These are phyloP conservation scores for Salvelinus fontinalis DNA, from an alignment of 2,113 vertebrate genomes.

Conservation along the genomic window DNA sequence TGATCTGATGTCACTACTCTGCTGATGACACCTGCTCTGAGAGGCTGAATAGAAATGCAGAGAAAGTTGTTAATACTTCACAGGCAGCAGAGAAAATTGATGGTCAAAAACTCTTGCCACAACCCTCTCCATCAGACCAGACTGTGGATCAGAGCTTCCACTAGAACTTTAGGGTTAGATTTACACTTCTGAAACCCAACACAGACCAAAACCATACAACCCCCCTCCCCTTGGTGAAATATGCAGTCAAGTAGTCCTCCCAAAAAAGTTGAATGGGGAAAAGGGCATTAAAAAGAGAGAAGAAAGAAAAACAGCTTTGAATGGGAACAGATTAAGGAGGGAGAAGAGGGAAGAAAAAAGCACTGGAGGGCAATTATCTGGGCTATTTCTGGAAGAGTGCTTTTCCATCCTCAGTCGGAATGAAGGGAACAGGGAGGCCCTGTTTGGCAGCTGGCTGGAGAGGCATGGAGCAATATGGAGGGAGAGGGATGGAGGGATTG, in stretches of 20 bases:
- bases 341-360: slow-evolving; percentile 24
- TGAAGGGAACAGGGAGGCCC: slow-evolving; percentile 61
- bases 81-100: background rate
- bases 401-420: slow-evolving; percentile 57
- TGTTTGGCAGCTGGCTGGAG: slow-evolving; percentile 57
- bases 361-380: slow-evolving; percentile 69
- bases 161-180: slow-evolving; percentile 29
- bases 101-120: slow-evolving; percentile 25
- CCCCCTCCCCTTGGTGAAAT: slow-evolving; percentile 24
- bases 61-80: background rate
- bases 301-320: slow-evolving; percentile 18
- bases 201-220: slow-evolving; percentile 25
- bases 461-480: slow-evolving; percentile 20
- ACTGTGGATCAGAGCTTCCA: slow-evolving; percentile 20
- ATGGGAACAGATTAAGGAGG: slow-evolving; percentile 39
- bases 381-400: slow-evolving; percentile 70
- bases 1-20: background rate
- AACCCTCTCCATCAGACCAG: too few relatives aligned
- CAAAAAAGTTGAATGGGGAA: slow-evolving; percentile 28
- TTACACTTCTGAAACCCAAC: slow-evolving; percentile 33
- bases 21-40: slow-evolving; percentile 15
- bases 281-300: slow-evolving; percentile 27
- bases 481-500: slow-evolving; percentile 1
- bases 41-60: background rate
- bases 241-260: slow-evolving; percentile 35